Evolutionary conservation across 1,140 invertebrate species (phyloP).

Genomic region (Drosophila pruinosa): DNA sequence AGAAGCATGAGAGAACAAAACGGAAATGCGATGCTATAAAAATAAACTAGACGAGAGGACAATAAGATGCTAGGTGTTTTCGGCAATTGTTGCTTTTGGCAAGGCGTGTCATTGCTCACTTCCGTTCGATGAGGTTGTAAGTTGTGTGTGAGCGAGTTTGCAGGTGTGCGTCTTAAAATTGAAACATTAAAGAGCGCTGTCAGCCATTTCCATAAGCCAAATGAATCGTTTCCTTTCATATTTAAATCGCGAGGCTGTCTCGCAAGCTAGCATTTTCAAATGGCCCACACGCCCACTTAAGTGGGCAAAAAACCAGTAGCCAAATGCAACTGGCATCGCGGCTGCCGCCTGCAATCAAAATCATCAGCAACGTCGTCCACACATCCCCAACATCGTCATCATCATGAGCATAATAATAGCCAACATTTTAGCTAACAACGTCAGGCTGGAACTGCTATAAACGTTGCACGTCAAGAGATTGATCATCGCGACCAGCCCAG

Average conservation of each 20-base stretch:
- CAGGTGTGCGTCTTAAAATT: slow-evolving; percentile 54
- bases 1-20: slow-evolving; percentile 35
- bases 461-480: slow-evolving; percentile 67
- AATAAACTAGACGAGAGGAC: slow-evolving; percentile 48
- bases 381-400: slow-evolving; percentile 20
- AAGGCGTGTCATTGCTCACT: slow-evolving; percentile 65
- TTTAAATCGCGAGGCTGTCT: slow-evolving; percentile 39
- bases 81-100: slow-evolving; percentile 25
- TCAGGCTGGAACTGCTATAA: slow-evolving; percentile 40
- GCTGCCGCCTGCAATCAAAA: slow-evolving; percentile 56
- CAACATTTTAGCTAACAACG: slow-evolving; percentile 50
- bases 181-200: slow-evolving; percentile 61
- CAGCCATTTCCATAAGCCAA: slow-evolving; percentile 59
- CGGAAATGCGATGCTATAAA: slow-evolving; percentile 64
- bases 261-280: slow-evolving; percentile 59
- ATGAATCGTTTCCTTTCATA: slow-evolving; percentile 69
- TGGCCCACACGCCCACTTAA: slow-evolving; percentile 64
- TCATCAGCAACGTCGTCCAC: slow-evolving; percentile 44
- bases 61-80: slow-evolving; percentile 22
- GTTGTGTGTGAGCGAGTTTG: slow-evolving; percentile 6
- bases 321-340: slow-evolving; percentile 43
- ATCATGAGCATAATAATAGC: slow-evolving; percentile 37
- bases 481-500: slow-evolving; percentile 57
- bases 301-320: slow-evolving; percentile 63
- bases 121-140: slow-evolving; percentile 35